phyloP scores from a whole-genome alignment of 2,113 vertebrate species.

The Callopanchax toddi region DNA sequence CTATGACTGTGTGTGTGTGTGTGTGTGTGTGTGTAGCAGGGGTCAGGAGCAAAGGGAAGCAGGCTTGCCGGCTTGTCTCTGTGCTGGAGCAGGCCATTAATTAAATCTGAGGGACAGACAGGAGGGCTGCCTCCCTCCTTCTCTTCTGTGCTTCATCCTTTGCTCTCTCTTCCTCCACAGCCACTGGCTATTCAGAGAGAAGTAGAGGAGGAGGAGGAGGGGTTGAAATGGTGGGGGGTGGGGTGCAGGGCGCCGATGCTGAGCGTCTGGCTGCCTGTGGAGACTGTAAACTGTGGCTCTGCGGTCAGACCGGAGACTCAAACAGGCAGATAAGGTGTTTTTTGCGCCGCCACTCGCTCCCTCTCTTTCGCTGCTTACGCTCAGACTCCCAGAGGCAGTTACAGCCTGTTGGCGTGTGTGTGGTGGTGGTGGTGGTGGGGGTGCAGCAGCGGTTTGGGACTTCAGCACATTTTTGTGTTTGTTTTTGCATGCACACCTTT shows the following conservation, averaged over 20 bases:
- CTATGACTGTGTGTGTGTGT: slow-evolving; percentile 41
- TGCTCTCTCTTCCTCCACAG: slow-evolving; percentile 66
- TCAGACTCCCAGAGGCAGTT: slow-evolving; percentile 72
- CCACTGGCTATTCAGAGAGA: slow-evolving; percentile 65
- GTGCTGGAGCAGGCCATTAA: slow-evolving; percentile 80
- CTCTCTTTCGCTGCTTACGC: slow-evolving; percentile 42
- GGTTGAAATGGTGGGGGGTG: slow-evolving; percentile 5
- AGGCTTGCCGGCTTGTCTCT: slow-evolving; percentile 73
- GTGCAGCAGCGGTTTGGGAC: slow-evolving; percentile 56
- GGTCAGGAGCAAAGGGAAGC: slow-evolving; percentile 75
- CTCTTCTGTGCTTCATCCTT: slow-evolving; percentile 52
- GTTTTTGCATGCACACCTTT: slow-evolving; percentile 55
- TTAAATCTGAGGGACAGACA: slow-evolving; percentile 87
- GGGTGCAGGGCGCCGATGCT: slow-evolving; percentile 71
- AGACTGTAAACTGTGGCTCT: slow-evolving; percentile 84
- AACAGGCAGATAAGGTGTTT: slow-evolving; percentile 82
- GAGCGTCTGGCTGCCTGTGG: slow-evolving; percentile 83
- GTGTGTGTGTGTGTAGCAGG: slow-evolving; percentile 43
- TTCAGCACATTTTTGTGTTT: slow-evolving; percentile 54
- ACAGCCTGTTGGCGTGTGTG: slow-evolving; percentile 55
- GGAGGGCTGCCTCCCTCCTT: slow-evolving; percentile 77
- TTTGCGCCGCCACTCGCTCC: slow-evolving; percentile 49
- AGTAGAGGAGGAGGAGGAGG: slow-evolving; percentile 33
- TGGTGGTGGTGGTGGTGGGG: slow-evolving; percentile 20
- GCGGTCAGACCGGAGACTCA: slow-evolving; percentile 82